These are phyloP conservation scores for Apocrypta bakeri DNA, from an alignment of 1,140 invertebrate species.

Conservation along the genomic window DNA sequence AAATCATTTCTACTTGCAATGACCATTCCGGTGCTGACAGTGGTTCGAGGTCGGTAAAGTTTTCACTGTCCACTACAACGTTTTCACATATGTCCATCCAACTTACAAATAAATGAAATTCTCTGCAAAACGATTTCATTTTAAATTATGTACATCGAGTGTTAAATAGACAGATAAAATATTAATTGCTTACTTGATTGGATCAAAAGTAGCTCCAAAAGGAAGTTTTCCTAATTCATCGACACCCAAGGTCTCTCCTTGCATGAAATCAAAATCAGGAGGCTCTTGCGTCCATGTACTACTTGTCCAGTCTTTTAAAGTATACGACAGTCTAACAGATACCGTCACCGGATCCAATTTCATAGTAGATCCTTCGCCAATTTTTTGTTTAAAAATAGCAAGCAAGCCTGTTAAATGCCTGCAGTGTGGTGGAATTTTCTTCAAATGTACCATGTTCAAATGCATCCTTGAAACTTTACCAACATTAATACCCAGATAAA, in stretches of 20 bases:
- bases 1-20: constrained; percentile 77
- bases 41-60: constrained; percentile 91
- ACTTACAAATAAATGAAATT: constrained; percentile 86
- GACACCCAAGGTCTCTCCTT: constrained; percentile 77
- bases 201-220: constrained; percentile 89
- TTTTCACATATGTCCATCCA: constrained; percentile 92
- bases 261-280: constrained; percentile 82
- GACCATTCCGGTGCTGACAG: constrained; percentile 88
- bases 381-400: constrained; percentile 87
- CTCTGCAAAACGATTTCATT: constrained; percentile 74
- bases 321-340: constrained; percentile 89
- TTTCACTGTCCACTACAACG: constrained; percentile 90
- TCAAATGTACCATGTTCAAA: constrained; percentile 93
- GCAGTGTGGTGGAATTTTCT: constrained; percentile 86
- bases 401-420: constrained; percentile 87
- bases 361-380: constrained; percentile 75
- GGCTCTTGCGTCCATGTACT: constrained; percentile 81
- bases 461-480: constrained; percentile 83
- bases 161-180: constrained; percentile 41
- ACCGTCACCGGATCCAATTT: constrained; percentile 81
- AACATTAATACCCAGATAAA: constrained; percentile 87
- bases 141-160: constrained; percentile 19
- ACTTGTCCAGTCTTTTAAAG: constrained; percentile 82
- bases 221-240: constrained; percentile 81
- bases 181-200: constrained; percentile 76